These are phyloP conservation scores for Malthinus flaveolus DNA, from an alignment of 2,888 invertebrate genomes.

Conservation along the genomic window DNA sequence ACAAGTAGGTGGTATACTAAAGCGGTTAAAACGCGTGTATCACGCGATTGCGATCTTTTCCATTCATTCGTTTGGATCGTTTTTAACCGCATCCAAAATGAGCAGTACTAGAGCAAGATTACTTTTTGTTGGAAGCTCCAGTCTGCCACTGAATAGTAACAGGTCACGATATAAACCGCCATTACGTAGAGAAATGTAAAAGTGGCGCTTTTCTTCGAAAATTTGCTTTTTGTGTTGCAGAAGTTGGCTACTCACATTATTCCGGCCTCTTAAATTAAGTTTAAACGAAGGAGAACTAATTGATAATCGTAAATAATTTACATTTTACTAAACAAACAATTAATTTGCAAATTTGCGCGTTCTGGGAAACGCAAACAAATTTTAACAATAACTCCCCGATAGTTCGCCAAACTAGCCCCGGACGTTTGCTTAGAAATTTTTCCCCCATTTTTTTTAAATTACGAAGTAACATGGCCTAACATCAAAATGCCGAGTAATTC, in stretches of 20 bases:
- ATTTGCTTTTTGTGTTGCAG: no score
- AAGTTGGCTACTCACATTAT: no score
- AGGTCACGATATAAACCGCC: constrained; percentile 34
- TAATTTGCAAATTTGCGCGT: no score
- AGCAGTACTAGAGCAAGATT: constrained; percentile 40
- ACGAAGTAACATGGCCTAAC: neutral
- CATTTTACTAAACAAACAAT: no score
- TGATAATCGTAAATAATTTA: no score
- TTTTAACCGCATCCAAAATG: constrained; percentile 45
- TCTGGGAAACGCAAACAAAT: no score
- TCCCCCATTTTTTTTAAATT: no score
- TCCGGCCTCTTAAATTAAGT: no score
- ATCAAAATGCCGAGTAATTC: constrained; percentile 19
- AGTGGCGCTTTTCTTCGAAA: constrained; percentile 7
- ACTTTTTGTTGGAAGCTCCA: constrained; percentile 35
- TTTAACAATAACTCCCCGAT: no score
- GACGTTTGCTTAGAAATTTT: no score
- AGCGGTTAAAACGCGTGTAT: constrained; percentile 35
- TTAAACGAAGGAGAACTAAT: no score
- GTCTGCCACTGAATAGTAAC: constrained; percentile 31
- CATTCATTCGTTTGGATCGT: constrained; percentile 43
- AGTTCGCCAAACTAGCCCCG: no score
- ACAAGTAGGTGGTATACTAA: constrained; percentile 15
- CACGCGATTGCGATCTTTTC: constrained; percentile 43
- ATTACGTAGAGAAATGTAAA: constrained; percentile 17